Conservation (phyloP, 2,888 invertebrate genomes). For the Microplitis manilae region DNA sequence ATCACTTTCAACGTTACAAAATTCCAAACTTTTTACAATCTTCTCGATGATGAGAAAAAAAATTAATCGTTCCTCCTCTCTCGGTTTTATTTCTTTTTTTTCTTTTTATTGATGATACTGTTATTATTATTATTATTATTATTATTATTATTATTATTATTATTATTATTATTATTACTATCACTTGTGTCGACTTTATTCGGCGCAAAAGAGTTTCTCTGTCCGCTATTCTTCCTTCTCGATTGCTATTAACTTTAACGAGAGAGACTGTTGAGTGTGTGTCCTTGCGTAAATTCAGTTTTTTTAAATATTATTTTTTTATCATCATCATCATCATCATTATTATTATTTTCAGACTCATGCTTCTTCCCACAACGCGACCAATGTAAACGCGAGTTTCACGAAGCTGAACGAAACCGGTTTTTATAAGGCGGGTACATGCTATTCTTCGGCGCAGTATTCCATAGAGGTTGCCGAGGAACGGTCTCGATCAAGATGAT, state of each 20-base stretch:
- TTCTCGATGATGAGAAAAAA: conserved; percentile 1
- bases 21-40: conserved; percentile 1
- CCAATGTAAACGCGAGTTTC: conserved; percentile 65
- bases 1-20: neutral
- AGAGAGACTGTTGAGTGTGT: conserved; percentile 53
- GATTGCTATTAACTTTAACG: conserved; percentile 34
- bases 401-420: conserved; percentile 67
- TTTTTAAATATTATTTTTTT: conserved; percentile 8
- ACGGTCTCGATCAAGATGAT: conserved; percentile 44
- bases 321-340: neutral
- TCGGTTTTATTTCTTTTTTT: neutral
- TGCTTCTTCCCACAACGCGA: conserved; percentile 59
- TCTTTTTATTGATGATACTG: neutral
- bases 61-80: neutral
- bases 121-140: neutral
- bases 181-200: neutral
- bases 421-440: conserved; percentile 57
- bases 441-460: conserved; percentile 54
- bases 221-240: conserved; percentile 20
- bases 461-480: conserved; percentile 47
- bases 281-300: conserved; percentile 63
- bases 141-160: neutral
- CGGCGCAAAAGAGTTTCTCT: neutral
- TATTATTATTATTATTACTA: neutral
- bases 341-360: conserved; percentile 57